phyloP scores from a whole-genome alignment of 2,888 invertebrate species.

The Dryocosmus kuriphilus region DNA sequence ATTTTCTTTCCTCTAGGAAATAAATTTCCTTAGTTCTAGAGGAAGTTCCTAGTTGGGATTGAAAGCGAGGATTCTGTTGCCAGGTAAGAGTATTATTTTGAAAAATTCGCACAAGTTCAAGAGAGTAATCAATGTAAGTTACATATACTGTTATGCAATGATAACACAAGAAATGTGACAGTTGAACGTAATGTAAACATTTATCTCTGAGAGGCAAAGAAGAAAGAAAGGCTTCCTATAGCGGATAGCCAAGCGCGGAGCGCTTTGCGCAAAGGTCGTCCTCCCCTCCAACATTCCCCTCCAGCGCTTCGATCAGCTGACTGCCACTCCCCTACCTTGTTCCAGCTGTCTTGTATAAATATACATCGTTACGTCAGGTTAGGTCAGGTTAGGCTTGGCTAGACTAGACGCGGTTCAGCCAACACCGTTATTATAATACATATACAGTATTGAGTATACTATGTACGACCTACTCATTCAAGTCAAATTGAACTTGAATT shows the following conservation, averaged over 20 bases:
- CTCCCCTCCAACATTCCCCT: constrained; percentile 68
- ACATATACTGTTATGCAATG: constrained; percentile 45
- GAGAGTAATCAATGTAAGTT: constrained; percentile 19
- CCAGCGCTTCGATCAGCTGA: constrained; percentile 73
- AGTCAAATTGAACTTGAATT: constrained; percentile 38
- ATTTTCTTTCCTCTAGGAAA: too few relatives aligned
- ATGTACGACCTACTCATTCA: constrained; percentile 24
- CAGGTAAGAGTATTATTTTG: background rate
- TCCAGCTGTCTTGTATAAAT: constrained; percentile 74
- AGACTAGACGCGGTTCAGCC: constrained; percentile 63
- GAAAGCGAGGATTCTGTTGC: background rate
- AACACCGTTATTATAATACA: constrained; percentile 63
- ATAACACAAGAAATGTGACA: constrained; percentile 48
- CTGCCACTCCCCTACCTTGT: constrained; percentile 62
- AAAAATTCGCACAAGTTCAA: background rate
- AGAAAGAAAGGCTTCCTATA: constrained; percentile 67
- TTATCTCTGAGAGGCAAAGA: constrained; percentile 60
- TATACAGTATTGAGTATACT: background rate
- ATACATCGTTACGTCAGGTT: constrained; percentile 66
- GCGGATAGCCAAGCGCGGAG: too few relatives aligned
- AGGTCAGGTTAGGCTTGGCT: constrained; percentile 70
- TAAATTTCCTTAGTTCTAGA: too few relatives aligned
- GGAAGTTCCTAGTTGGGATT: background rate
- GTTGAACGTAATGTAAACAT: constrained; percentile 53
- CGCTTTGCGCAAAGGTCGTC: constrained; percentile 73